These are phyloP conservation scores for Eilema caniola DNA, from an alignment of 2,888 invertebrate species.

Conservation along the genomic window DNA sequence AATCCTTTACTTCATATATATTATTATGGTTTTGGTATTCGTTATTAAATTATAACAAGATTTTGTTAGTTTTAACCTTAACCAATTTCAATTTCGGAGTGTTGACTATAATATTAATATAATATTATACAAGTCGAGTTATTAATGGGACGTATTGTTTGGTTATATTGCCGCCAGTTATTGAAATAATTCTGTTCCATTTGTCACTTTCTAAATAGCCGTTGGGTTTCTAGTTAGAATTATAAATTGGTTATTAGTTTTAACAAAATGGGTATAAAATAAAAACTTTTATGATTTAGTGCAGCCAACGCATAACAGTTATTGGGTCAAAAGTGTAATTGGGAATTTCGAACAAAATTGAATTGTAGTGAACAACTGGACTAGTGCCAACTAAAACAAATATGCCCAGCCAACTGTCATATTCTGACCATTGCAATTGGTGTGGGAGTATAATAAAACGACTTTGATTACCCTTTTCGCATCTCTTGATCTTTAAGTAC, in stretches of 20 bases:
- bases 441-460: slow-evolving; percentile 8
- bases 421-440: slow-evolving; percentile 15
- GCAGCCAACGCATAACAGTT: background rate
- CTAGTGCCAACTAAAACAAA: slow-evolving; percentile 19
- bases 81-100: background rate
- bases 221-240: slow-evolving; percentile 24
- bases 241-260: slow-evolving; percentile 20
- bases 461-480: background rate
- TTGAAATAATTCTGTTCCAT: slow-evolving; percentile 36
- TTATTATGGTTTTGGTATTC: background rate
- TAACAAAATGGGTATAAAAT: slow-evolving; percentile 15
- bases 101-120: slow-evolving; percentile 15
- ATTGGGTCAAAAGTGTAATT: slow-evolving; percentile 25
- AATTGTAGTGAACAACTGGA: slow-evolving; percentile 26
- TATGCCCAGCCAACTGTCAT: slow-evolving; percentile 14
- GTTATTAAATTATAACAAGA: background rate
- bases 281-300: slow-evolving; percentile 12
- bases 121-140: slow-evolving; percentile 26
- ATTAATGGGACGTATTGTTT: slow-evolving; percentile 33
- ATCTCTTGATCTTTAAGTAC: background rate
- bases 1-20: background rate
- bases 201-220: slow-evolving; percentile 36
- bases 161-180: slow-evolving; percentile 22
- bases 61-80: slow-evolving; percentile 28
- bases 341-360: slow-evolving; percentile 23